These are phyloP conservation scores for Balearica regulorum DNA, from an alignment of 2,797 vertebrate species.

Conservation along the genomic window DNA sequence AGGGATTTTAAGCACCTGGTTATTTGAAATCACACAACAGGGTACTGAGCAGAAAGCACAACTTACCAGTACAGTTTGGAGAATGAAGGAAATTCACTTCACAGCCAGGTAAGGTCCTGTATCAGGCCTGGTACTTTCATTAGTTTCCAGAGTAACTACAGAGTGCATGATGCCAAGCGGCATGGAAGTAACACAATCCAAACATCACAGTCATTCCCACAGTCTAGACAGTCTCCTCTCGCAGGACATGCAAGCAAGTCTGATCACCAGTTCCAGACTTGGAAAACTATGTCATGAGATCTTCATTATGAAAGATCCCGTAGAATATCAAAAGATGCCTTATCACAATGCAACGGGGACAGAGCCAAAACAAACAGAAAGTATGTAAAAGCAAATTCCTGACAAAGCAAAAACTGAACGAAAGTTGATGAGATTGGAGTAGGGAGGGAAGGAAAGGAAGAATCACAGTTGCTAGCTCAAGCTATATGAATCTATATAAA, in stretches of 20 bases:
- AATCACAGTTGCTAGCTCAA: neutral
- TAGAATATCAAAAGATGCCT: slow-evolving; percentile 37
- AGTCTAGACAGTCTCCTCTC: slow-evolving; percentile 59
- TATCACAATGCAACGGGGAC: slow-evolving; percentile 24
- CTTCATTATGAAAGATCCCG: slow-evolving; percentile 18
- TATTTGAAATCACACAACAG: neutral
- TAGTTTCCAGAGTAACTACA: slow-evolving; percentile 20
- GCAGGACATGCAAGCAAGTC: slow-evolving; percentile 29
- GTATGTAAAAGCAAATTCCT: slow-evolving; percentile 18
- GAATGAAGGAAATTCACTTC: neutral
- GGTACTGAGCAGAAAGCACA: neutral
- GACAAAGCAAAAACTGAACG: slow-evolving; percentile 45
- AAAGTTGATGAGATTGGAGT: neutral
- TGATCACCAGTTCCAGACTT: slow-evolving; percentile 42
- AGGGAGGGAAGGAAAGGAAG: neutral
- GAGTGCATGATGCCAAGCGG: neutral
- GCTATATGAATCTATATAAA: neutral
- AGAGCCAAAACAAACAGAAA: slow-evolving; percentile 38
- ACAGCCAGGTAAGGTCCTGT: neutral
- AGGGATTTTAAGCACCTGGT: neutral
- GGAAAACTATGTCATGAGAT: slow-evolving; percentile 49
- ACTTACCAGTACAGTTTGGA: neutral
- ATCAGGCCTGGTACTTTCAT: neutral
- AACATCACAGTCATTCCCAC: slow-evolving; percentile 62
- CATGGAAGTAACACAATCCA: slow-evolving; percentile 57